phyloP scores from a whole-genome alignment of 2,113 vertebrate genomes.

The Garra rufa region DNA sequence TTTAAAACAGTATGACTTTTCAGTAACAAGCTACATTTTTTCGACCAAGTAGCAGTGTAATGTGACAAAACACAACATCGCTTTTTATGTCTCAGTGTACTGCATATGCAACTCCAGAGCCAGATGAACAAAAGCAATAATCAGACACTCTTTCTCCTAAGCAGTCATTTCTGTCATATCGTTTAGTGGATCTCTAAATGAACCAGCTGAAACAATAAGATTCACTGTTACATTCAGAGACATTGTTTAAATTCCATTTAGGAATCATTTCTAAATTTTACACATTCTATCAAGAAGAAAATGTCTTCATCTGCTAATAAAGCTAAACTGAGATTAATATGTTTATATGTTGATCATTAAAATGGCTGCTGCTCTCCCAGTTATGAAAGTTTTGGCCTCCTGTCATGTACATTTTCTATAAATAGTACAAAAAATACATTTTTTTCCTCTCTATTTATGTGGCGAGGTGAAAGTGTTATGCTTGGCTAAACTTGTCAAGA shows the following conservation, averaged over 20 bases:
- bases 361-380: neutral
- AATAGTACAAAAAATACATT: too few species aligned
- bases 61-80: neutral
- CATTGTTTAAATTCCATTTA: neutral
- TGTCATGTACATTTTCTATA: too few species aligned
- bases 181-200: neutral
- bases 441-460: too few species aligned
- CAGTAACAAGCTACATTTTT: conserved; percentile 12
- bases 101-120: neutral
- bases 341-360: neutral
- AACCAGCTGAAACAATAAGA: neutral
- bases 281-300: neutral
- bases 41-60: neutral
- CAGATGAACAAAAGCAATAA: neutral
- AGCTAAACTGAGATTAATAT: neutral
- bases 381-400: too few species aligned
- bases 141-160: neutral
- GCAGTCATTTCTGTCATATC: neutral
- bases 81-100: neutral
- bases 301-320: neutral
- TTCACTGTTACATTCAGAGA: neutral
- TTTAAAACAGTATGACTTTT: neutral
- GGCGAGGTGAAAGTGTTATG: too few species aligned
- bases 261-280: neutral
- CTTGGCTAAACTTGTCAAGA: too few species aligned